Conservation (phyloP, 2,888 invertebrate species). For the Eilema caniola region DNA sequence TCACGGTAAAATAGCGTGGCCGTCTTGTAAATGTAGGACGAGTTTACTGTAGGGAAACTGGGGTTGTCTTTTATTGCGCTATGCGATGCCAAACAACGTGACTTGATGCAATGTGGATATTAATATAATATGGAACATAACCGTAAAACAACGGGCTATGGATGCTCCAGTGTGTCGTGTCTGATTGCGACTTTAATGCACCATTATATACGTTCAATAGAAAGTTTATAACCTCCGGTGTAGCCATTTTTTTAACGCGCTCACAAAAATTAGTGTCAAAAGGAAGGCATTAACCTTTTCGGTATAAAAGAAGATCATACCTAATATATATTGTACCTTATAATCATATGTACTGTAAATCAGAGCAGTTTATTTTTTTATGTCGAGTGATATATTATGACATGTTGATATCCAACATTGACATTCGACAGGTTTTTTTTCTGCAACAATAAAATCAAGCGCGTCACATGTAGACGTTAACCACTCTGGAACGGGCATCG, state of each 20-base stretch:
- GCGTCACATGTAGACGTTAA: slow-evolving; percentile 60
- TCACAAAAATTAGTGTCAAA: slow-evolving; percentile 60
- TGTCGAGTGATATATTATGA: slow-evolving; percentile 26
- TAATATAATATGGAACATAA: slow-evolving; percentile 52
- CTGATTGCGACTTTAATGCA: slow-evolving; percentile 66
- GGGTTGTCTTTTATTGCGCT: slow-evolving; percentile 59
- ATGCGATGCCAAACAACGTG: slow-evolving; percentile 54
- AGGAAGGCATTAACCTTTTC: slow-evolving; percentile 62
- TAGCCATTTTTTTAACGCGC: slow-evolving; percentile 57
- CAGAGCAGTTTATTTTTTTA: slow-evolving; percentile 25
- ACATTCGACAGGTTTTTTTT: slow-evolving; percentile 36
- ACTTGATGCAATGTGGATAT: slow-evolving; percentile 45
- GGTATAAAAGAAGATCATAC: slow-evolving; percentile 41
- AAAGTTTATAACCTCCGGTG: slow-evolving; percentile 78
- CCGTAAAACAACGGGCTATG: slow-evolving; percentile 56
- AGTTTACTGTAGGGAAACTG: slow-evolving; percentile 65
- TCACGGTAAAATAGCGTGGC: slow-evolving; percentile 74
- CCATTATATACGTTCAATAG: slow-evolving; percentile 67
- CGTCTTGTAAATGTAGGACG: slow-evolving; percentile 72
- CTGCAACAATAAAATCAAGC: slow-evolving; percentile 39
- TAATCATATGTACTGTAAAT: slow-evolving; percentile 37
- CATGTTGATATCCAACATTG: slow-evolving; percentile 36
- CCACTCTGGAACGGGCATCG: slow-evolving; percentile 53
- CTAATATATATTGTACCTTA: slow-evolving; percentile 22
- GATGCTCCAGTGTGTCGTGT: slow-evolving; percentile 56